Evolutionary conservation across 2,113 vertebrate species (phyloP).

Genomic region (Dipodomys ordii): DNA sequence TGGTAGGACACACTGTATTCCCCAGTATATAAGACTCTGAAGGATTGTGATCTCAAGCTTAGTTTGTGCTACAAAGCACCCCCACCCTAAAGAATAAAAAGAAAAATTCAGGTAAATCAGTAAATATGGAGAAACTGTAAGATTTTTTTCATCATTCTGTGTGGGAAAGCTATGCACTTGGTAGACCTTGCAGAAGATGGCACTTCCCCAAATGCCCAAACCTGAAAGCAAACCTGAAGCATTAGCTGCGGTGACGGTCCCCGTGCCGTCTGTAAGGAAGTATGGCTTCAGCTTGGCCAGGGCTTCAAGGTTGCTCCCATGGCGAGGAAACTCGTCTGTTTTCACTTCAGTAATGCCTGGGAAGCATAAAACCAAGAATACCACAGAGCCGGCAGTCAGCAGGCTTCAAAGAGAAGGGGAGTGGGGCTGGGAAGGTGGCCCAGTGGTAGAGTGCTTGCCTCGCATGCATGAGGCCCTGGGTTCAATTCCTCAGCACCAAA

Average conservation of each 20-base stretch:
- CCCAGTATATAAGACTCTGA: too few relatives aligned
- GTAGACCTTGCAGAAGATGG: neutral
- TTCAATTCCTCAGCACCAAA: too few relatives aligned
- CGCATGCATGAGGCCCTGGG: too few relatives aligned
- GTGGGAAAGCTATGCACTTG: neutral
- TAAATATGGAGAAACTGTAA: neutral
- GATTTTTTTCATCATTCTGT: neutral
- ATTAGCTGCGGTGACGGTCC: slow-evolving; percentile 95
- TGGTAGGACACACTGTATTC: too few relatives aligned
- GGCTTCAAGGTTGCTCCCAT: slow-evolving; percentile 91
- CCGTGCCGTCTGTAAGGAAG: slow-evolving; percentile 93
- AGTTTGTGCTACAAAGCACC: too few relatives aligned
- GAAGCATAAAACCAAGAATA: slow-evolving; percentile 39
- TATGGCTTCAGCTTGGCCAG: slow-evolving; percentile 94
- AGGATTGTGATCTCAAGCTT: neutral
- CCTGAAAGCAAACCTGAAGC: slow-evolving; percentile 92
- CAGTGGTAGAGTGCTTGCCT: too few relatives aligned
- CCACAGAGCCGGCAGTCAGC: neutral
- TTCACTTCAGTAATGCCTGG: slow-evolving; percentile 94
- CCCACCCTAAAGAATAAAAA: neutral
- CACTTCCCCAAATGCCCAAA: neutral
- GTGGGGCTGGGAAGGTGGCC: too few relatives aligned
- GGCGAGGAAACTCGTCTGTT: slow-evolving; percentile 94
- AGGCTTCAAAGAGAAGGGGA: neutral
- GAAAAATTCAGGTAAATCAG: neutral